Conservation (phyloP, 2,113 vertebrate species). For the Chamaea fasciata region DNA sequence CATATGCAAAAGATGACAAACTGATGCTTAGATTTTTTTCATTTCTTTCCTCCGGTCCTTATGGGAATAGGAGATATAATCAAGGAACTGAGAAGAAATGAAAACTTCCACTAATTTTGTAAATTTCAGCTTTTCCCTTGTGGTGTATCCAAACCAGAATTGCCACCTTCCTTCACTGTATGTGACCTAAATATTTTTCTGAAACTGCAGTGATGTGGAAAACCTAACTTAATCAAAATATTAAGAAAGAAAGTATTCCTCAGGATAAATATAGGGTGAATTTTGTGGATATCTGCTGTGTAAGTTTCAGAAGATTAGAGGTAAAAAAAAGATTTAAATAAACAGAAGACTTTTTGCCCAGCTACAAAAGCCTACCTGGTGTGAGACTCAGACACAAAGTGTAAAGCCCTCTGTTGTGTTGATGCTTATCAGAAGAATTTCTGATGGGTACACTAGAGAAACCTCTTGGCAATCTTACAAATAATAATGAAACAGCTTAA, state of each 20-base stretch:
- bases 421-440: background rate
- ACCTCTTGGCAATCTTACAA: background rate
- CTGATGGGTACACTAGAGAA: rapidly evolving
- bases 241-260: background rate
- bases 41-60: background rate
- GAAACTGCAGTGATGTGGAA: background rate
- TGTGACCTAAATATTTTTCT: background rate
- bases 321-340: background rate
- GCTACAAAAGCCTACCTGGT: background rate
- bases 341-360: background rate
- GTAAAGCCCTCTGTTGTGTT: background rate
- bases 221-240: background rate
- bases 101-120: background rate
- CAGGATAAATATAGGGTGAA: background rate
- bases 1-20: background rate
- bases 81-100: background rate
- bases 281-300: background rate
- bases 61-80: background rate
- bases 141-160: background rate
- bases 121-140: background rate
- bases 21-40: background rate
- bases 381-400: background rate
- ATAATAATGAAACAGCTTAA: background rate
- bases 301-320: background rate
- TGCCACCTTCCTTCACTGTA: background rate